Evolutionary conservation across 2,113 vertebrate species (phyloP).

Genomic region (Larimichthys crocea): DNA sequence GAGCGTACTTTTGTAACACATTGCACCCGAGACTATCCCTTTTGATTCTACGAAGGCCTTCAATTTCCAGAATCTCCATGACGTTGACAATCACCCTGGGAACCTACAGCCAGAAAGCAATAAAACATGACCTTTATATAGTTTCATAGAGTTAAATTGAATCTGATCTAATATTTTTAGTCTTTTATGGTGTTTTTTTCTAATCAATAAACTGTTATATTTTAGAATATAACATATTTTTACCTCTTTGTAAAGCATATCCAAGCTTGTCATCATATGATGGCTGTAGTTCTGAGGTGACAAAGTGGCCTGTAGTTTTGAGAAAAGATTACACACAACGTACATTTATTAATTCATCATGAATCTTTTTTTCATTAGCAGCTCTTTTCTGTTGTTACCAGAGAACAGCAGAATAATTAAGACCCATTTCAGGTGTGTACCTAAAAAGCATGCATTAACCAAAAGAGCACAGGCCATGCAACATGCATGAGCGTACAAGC

Average conservation of each 20-base stretch:
- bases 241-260: slow-evolving; percentile 91
- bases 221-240: slow-evolving; percentile 15
- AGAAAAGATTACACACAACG: slow-evolving; percentile 7
- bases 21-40: slow-evolving; percentile 79
- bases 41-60: slow-evolving; percentile 83
- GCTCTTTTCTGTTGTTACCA: background rate
- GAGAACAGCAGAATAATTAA: slow-evolving; percentile 22
- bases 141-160: no score
- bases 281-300: slow-evolving; percentile 84
- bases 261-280: slow-evolving; percentile 87
- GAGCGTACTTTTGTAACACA: slow-evolving; percentile 82
- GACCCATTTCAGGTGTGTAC: background rate
- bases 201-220: background rate
- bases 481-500: slow-evolving; percentile 32
- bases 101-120: slow-evolving; percentile 82
- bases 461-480: slow-evolving; percentile 32
- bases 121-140: background rate
- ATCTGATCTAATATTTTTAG: background rate
- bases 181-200: background rate
- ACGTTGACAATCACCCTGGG: slow-evolving; percentile 90
- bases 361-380: background rate
- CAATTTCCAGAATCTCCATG: slow-evolving; percentile 88
- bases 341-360: slow-evolving; percentile 10
- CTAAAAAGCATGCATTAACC: slow-evolving; percentile 15
- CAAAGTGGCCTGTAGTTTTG: slow-evolving; percentile 77